phyloP scores from a whole-genome alignment of 2,113 vertebrate species.

The Oriolus oriolus region DNA sequence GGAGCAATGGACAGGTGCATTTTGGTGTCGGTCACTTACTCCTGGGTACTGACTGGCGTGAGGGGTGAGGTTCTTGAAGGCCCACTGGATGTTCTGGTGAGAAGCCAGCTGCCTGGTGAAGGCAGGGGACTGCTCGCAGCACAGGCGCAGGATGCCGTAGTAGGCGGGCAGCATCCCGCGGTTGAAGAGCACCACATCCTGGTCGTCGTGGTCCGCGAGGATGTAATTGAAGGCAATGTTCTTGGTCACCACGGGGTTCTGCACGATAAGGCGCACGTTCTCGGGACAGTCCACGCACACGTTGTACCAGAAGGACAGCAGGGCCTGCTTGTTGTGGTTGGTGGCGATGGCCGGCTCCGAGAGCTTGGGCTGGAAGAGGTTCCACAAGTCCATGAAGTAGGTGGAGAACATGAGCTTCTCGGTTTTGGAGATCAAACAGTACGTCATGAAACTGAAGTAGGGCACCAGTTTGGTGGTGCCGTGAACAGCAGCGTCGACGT shows the following conservation, averaged over 20 bases:
- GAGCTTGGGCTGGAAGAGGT: slow-evolving; percentile 98
- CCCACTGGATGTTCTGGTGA: slow-evolving; percentile 99
- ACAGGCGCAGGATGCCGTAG: slow-evolving; percentile 97
- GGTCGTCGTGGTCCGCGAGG: slow-evolving; percentile 97
- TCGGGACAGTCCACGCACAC: slow-evolving; percentile 96
- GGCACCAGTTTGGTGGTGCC: slow-evolving; percentile 98
- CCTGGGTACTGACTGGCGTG: slow-evolving; percentile 98
- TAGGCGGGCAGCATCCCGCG: slow-evolving; percentile 98
- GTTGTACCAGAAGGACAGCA: slow-evolving; percentile 99
- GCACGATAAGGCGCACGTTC: slow-evolving; percentile 96
- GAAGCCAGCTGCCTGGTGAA: slow-evolving; percentile 96
- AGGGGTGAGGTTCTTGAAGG: slow-evolving; percentile 98
- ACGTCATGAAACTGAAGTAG: slow-evolving; percentile 99
- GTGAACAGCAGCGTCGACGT: slow-evolving; percentile 95
- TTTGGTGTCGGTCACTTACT: slow-evolving; percentile 70
- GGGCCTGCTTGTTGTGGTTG: slow-evolving; percentile 99
- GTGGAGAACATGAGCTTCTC: slow-evolving; percentile 99
- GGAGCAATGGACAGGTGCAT: rapidly evolving
- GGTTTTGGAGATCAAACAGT: slow-evolving; percentile 98
- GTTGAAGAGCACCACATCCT: slow-evolving; percentile 99
- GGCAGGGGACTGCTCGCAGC: slow-evolving; percentile 93
- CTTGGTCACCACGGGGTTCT: slow-evolving; percentile 97
- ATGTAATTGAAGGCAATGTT: slow-evolving; percentile 99
- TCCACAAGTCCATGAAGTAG: slow-evolving; percentile 99
- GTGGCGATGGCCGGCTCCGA: slow-evolving; percentile 98